A percentile compares a stretch with the other conserved stretches of the same genome.
These are phyloP conservation scores for Lucilia cuprina DNA, from an alignment of 1,140 invertebrate genomes.

Conservation along the genomic window DNA sequence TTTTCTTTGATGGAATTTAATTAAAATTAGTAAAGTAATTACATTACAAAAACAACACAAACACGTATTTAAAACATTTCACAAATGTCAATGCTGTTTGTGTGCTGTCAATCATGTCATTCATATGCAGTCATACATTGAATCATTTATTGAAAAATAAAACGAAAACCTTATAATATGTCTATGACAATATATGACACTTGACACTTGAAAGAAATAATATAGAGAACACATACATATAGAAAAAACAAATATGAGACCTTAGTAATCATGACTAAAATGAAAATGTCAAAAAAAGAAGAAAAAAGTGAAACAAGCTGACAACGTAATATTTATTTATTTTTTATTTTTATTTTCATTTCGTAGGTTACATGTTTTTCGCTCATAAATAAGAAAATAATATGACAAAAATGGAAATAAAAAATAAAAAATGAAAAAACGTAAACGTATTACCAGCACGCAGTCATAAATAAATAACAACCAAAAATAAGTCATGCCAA, in stretches of 20 bases:
- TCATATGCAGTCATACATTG: neutral
- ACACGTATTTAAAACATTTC: neutral
- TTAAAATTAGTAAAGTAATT: neutral
- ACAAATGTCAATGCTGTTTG: neutral
- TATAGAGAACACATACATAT: neutral
- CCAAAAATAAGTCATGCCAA: constrained; percentile 1
- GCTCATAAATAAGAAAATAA: neutral
- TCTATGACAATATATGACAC: constrained; percentile 7
- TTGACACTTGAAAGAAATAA: neutral
- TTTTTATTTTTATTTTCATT: neutral
- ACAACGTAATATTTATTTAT: neutral
- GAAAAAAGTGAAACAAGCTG: neutral
- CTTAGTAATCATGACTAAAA: neutral
- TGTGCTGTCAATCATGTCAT: neutral
- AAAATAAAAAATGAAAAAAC: neutral
- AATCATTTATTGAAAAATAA: neutral
- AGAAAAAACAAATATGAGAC: neutral
- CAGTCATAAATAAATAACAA: neutral
- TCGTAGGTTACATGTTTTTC: neutral
- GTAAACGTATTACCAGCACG: neutral
- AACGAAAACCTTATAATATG: neutral
- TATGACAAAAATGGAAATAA: neutral
- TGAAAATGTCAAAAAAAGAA: constrained; percentile 6
- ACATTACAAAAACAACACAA: neutral
- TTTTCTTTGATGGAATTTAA: no score